These are phyloP conservation scores for Burhinus oedicnemus DNA, from an alignment of 2,113 vertebrate species.

Conservation along the genomic window DNA sequence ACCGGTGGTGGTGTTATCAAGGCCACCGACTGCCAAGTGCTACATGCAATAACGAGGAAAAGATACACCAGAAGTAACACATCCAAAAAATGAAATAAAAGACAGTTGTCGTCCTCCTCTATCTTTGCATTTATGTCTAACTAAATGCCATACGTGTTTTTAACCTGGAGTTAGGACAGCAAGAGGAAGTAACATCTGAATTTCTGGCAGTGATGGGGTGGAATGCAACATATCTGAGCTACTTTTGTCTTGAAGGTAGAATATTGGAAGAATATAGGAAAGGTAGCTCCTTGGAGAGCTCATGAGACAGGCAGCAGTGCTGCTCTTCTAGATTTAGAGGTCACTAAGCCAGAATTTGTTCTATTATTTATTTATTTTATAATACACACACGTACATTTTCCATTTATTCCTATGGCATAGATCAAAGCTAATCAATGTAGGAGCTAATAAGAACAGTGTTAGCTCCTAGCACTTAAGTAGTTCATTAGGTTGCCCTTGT, in stretches of 20 bases:
- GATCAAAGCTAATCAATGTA: conserved; percentile 56
- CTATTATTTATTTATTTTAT: conserved; percentile 19
- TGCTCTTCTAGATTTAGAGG: conserved; percentile 19
- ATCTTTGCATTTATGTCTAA: not conserved
- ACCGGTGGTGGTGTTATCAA: not conserved
- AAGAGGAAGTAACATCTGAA: not conserved
- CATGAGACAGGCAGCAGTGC: not conserved
- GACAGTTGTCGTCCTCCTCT: not conserved
- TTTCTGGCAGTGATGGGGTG: not conserved
- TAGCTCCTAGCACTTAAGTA: conserved; percentile 39
- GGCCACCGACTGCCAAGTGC: not conserved
- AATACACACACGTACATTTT: not conserved
- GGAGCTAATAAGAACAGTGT: conserved; percentile 21
- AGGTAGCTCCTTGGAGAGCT: not conserved
- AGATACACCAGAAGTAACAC: not conserved
- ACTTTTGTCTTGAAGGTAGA: not conserved
- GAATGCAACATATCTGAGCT: not conserved
- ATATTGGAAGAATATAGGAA: not conserved
- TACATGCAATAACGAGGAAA: not conserved
- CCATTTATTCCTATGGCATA: conserved; percentile 10
- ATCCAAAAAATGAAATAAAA: not conserved
- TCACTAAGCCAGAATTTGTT: not conserved
- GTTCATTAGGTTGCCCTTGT: conserved; percentile 55
- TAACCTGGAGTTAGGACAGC: not conserved
- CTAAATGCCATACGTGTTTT: not conserved